Percentiles rank a stretch among this genome's conserved stretches.
Conservation (phyloP, 2,888 invertebrate genomes). For the Mimas tiliae region DNA sequence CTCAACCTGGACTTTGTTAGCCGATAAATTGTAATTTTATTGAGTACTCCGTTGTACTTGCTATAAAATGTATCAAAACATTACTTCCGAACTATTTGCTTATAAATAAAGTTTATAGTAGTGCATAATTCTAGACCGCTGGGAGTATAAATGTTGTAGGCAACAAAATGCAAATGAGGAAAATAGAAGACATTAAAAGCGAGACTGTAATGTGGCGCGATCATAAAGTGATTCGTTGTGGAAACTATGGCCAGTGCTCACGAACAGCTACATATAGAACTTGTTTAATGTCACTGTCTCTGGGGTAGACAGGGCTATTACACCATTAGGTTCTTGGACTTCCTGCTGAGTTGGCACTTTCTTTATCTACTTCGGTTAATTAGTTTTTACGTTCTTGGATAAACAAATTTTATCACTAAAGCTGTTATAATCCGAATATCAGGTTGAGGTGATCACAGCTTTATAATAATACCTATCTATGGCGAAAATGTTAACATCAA, state of each 20-base stretch:
- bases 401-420: background rate
- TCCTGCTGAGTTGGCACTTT: background rate
- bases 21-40: too few species aligned
- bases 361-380: background rate
- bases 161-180: conserved; percentile 49
- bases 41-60: background rate
- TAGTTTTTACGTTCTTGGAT: background rate
- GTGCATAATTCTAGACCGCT: conserved; percentile 7
- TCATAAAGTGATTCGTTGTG: conserved; percentile 71
- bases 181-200: conserved; percentile 38
- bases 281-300: conserved; percentile 18
- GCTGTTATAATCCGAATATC: background rate
- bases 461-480: too few species aligned
- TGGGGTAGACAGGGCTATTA: conserved; percentile 14
- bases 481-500: too few species aligned
- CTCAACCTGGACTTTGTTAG: too few species aligned
- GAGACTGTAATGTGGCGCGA: conserved; percentile 41
- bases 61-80: background rate
- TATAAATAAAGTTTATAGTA: conserved; percentile 16
- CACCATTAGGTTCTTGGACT: conserved; percentile 12
- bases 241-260: conserved; percentile 56
- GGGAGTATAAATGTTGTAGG: conserved; percentile 30
- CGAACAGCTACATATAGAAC: conserved; percentile 12
- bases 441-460: too few species aligned
- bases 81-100: conserved; percentile 18